Percentiles rank a stretch among this genome's conserved stretches.
Evolutionary conservation across 53 echinoderm and acorn worm genomes (phyloP).

Genomic region (Astropecten irregularis): DNA sequence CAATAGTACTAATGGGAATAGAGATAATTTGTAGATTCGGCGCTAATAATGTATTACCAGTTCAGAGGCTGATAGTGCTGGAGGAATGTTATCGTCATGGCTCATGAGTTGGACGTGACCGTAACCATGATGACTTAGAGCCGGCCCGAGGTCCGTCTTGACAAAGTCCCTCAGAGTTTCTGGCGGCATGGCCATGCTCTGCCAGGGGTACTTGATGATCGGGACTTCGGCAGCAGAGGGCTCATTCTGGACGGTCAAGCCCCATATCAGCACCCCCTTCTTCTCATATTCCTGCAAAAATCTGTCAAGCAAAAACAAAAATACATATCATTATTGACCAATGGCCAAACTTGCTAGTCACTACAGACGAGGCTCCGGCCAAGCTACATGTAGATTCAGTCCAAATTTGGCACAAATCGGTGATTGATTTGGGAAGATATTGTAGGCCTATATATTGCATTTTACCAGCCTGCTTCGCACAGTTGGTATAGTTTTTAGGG

Average conservation of each 20-base stretch:
- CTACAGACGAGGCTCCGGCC: too few relatives aligned
- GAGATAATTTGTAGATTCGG: too few relatives aligned
- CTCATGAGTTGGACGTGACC: slow-evolving; percentile 81
- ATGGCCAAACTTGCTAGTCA: too few relatives aligned
- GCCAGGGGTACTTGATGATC: slow-evolving; percentile 54
- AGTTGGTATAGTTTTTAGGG: too few relatives aligned
- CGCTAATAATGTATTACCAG: too few relatives aligned
- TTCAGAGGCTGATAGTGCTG: not conserved
- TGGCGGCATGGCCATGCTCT: slow-evolving; percentile 80
- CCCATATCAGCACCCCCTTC: slow-evolving; percentile 78
- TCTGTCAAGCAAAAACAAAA: slow-evolving; percentile 30
- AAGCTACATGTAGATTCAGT: too few relatives aligned
- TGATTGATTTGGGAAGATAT: too few relatives aligned
- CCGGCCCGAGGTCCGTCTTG: slow-evolving; percentile 90
- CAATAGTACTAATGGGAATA: too few relatives aligned
- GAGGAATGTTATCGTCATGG: slow-evolving; percentile 74
- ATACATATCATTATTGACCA: not conserved
- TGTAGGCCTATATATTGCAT: too few relatives aligned
- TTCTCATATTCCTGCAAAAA: slow-evolving; percentile 83
- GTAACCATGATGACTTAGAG: slow-evolving; percentile 60
- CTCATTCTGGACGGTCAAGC: slow-evolving; percentile 84
- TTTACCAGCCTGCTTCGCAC: too few relatives aligned
- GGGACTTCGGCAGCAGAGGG: slow-evolving; percentile 76
- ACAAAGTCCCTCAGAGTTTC: slow-evolving; percentile 76
- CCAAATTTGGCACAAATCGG: too few relatives aligned